Percentiles rank a stretch among this genome's conserved stretches.
Conservation (phyloP, 2,113 vertebrate genomes). For the Menidia beryllina region DNA sequence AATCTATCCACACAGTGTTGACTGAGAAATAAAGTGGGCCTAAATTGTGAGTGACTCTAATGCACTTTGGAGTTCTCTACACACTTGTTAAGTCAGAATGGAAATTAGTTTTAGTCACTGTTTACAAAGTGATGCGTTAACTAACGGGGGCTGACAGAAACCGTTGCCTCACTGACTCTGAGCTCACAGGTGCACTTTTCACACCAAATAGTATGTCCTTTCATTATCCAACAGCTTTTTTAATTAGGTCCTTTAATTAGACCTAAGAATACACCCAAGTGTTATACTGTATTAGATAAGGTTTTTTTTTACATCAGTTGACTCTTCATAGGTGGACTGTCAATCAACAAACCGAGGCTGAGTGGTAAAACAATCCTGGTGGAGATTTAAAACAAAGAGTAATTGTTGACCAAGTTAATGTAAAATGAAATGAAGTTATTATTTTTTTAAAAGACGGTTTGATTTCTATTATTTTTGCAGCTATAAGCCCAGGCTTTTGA, state of each 20-base stretch:
- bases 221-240: too few species aligned
- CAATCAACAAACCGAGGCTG: not conserved
- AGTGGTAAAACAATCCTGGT: not conserved
- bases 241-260: too few species aligned
- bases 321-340: not conserved
- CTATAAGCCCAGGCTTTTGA: not conserved
- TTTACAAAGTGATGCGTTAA: constrained; percentile 64
- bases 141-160: constrained; percentile 59
- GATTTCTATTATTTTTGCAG: not conserved
- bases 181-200: too few species aligned
- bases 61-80: constrained; percentile 66
- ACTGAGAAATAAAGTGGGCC: constrained; percentile 54
- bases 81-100: constrained; percentile 67
- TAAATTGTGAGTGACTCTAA: constrained; percentile 73
- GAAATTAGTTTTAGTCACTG: constrained; percentile 67
- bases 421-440: not conserved
- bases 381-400: not conserved
- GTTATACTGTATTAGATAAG: too few species aligned
- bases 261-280: too few species aligned
- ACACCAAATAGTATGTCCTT: too few species aligned
- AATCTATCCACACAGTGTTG: constrained; percentile 2
- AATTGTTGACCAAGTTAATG: not conserved
- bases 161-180: not conserved
- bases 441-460: not conserved
- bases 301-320: not conserved